These are phyloP conservation scores for Eufriesea mexicana DNA, from an alignment of 1,140 invertebrate genomes.

Conservation along the genomic window DNA sequence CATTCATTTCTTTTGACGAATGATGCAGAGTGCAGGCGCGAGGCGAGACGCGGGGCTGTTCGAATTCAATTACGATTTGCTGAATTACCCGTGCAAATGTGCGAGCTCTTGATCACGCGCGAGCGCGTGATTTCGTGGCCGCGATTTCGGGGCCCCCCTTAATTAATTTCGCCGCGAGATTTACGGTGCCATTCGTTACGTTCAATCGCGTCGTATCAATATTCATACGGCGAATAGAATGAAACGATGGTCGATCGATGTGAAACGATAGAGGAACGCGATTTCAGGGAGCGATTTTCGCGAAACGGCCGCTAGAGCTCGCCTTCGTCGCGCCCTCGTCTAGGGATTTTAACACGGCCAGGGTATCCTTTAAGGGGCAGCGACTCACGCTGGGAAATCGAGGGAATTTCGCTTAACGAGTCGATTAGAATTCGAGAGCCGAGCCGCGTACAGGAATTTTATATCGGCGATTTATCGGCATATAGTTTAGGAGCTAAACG, in stretches of 20 bases:
- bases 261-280: not conserved
- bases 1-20: slow-evolving; percentile 70
- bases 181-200: slow-evolving; percentile 69
- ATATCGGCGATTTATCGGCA: slow-evolving; percentile 53
- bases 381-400: slow-evolving; percentile 35
- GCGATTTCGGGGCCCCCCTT: slow-evolving; percentile 39
- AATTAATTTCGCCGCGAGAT: slow-evolving; percentile 67
- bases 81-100: slow-evolving; percentile 70
- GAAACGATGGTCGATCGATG: slow-evolving; percentile 44
- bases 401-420: slow-evolving; percentile 52
- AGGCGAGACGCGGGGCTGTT: not conserved
- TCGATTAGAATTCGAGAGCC: slow-evolving; percentile 57
- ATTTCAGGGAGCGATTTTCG: too few species aligned
- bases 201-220: slow-evolving; percentile 67
- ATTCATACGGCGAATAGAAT: slow-evolving; percentile 58
- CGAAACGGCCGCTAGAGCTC: not conserved
- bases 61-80: slow-evolving; percentile 70
- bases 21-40: slow-evolving; percentile 36
- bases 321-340: not conserved
- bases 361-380: slow-evolving; percentile 34
- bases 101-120: slow-evolving; percentile 17
- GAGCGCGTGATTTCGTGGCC: slow-evolving; percentile 45
- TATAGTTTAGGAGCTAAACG: slow-evolving; percentile 59
- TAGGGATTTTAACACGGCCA: slow-evolving; percentile 35
- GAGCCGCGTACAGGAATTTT: slow-evolving; percentile 50